Percentiles rank a stretch among this genome's conserved stretches.
These are phyloP conservation scores for Eleginops maclovinus DNA, from an alignment of 2,113 vertebrate species.

Conservation along the genomic window DNA sequence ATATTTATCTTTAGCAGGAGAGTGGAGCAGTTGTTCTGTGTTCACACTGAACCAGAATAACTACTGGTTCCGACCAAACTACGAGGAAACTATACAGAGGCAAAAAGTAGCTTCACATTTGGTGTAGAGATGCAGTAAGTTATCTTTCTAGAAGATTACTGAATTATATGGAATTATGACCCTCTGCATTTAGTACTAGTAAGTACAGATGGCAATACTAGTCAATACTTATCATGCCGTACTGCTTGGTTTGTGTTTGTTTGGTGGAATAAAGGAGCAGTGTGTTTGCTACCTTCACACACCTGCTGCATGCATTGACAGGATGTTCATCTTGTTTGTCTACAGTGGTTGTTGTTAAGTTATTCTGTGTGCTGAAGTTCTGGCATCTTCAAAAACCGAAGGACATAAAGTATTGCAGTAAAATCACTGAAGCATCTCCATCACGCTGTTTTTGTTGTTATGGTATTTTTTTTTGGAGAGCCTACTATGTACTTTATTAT, in stretches of 20 bases:
- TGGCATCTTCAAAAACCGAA: not conserved
- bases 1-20: not conserved
- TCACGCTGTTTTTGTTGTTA: constrained; percentile 1
- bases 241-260: not conserved
- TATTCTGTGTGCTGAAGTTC: not conserved
- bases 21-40: not conserved
- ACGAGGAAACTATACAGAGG: too few species aligned
- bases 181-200: not conserved
- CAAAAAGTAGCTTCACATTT: too few species aligned
- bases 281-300: constrained; percentile 6
- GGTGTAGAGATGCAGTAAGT: too few species aligned
- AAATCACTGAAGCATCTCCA: not conserved
- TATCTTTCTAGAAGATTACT: not conserved
- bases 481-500: not conserved
- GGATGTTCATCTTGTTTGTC: not conserved
- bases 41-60: too few species aligned
- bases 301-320: not conserved
- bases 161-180: not conserved
- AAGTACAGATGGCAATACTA: not conserved
- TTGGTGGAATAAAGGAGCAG: not conserved
- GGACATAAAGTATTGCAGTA: not conserved
- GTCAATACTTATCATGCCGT: not conserved
- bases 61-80: too few species aligned
- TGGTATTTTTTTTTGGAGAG: not conserved
- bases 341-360: constrained; percentile 3